Evolutionary conservation across 1,140 invertebrate genomes (phyloP), one percentile per base, ranked within the genome.

Genomic region (Drosophila cardini): DNA sequence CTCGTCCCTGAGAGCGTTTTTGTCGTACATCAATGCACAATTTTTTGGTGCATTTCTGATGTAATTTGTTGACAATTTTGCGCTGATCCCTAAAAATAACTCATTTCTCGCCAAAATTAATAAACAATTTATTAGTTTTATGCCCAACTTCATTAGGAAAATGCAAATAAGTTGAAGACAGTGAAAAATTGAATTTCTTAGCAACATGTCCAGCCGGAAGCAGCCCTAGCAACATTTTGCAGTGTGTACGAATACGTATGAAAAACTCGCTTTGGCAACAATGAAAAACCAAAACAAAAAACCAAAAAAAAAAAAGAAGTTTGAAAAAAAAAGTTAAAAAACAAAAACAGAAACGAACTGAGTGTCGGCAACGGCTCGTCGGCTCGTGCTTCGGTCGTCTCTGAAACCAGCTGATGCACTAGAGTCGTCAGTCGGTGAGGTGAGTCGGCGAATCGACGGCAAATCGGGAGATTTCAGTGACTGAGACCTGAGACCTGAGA

Each of bases 391-490:
- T 76, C 62, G 57, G 52, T 68, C 58, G 74, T 61, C 32, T 50
- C 55, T 36, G 69, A 73, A 74, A 80, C 79, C 83, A 87, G 83
- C 84, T 87, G 83, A 87, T 86, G 84, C 18, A 73, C 63, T 26
- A 15, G 36, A n/a, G 48, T 30, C 13, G 48, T 6, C 48, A 61
- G 57, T 42, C 62, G 56, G 55, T 6, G 46, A 38, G 56, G 55
- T n/a, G 46, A 38, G 50, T 64, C 57, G 71, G 52, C 52, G 13
- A 55, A 26, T 13, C n/a, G 48, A 26, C 11, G 48, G 48, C 11
- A 21, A 62, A 69, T 55, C 60, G 69, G 64, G 78, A 80, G 78
- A 78, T 71, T 57, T 26, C 36, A 45, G 69, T 56, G 50, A n/a
- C 40, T 64, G 84, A 89, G 77, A 78, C 75, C 65, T 26, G 46